phyloP scores from a whole-genome alignment of 2,113 vertebrate genomes.

The Tachuris rubrigastra region DNA sequence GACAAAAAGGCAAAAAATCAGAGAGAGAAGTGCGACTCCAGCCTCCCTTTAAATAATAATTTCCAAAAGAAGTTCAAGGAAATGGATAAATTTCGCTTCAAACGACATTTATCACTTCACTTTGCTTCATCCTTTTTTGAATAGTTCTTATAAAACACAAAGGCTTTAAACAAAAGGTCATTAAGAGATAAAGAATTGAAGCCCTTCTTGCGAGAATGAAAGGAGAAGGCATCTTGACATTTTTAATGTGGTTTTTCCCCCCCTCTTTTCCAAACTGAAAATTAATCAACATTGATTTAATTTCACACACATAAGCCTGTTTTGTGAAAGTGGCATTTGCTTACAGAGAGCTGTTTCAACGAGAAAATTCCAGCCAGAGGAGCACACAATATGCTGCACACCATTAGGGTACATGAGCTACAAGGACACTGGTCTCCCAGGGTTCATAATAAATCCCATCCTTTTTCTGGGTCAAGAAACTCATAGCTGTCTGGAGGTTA shows the following conservation, averaged over 20 bases:
- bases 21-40: background rate
- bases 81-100: background rate
- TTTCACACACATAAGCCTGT: slow-evolving; percentile 33
- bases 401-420: background rate
- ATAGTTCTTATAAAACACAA: slow-evolving; percentile 10
- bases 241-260: background rate
- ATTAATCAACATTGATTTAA: slow-evolving; percentile 55
- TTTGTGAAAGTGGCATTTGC: slow-evolving; percentile 30
- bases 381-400: background rate
- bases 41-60: background rate
- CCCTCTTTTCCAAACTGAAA: slow-evolving; percentile 18
- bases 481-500: slow-evolving; percentile 59
- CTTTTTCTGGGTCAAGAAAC: slow-evolving; percentile 63
- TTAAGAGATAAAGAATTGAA: slow-evolving; percentile 52
- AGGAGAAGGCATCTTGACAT: slow-evolving; percentile 46
- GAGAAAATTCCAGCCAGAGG: background rate
- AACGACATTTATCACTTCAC: slow-evolving; percentile 21
- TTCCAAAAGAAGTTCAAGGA: background rate
- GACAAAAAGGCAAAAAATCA: background rate
- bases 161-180: slow-evolving; percentile 64
- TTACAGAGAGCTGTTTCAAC: background rate
- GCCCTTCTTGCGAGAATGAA: background rate
- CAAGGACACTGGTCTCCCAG: slow-evolving; percentile 33
- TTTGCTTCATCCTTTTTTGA: background rate
- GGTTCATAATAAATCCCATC: slow-evolving; percentile 36